These are phyloP conservation scores for Chaetura pelagica DNA, from an alignment of 2,113 vertebrate species.

Conservation along the genomic window DNA sequence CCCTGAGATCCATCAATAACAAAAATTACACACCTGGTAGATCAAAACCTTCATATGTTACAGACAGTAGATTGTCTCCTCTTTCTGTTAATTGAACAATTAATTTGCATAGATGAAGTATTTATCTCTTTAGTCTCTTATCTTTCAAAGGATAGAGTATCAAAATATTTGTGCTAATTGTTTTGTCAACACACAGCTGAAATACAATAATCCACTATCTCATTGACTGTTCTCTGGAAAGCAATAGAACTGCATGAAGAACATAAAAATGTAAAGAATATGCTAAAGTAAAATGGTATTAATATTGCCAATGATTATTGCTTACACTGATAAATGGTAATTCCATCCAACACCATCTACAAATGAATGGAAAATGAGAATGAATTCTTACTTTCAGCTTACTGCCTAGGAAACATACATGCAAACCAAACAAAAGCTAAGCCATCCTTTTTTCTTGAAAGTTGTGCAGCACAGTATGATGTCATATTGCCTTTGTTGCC, in stretches of 20 bases:
- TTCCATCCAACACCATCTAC: neutral
- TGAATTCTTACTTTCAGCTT: neutral
- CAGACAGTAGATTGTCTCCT: neutral
- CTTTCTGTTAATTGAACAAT: neutral
- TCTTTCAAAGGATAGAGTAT: neutral
- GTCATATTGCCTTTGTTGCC: neutral
- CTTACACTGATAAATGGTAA: neutral
- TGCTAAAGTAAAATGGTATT: neutral
- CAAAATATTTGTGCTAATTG: neutral
- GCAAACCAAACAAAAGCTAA: neutral
- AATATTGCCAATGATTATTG: neutral
- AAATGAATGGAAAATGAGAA: neutral
- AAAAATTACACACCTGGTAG: neutral
- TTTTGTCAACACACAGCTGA: neutral
- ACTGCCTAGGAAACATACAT: neutral
- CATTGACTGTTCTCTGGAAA: neutral
- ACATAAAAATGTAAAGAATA: neutral
- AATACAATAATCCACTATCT: neutral
- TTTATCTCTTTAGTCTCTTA: neutral
- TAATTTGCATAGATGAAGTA: neutral
- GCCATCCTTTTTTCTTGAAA: neutral
- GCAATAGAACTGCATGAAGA: neutral
- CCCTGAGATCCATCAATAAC: neutral
- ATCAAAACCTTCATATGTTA: neutral
- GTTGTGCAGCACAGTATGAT: neutral